phyloP scores from a whole-genome alignment of 2,888 invertebrate genomes.

The Hofmannophila pseudospretella region DNA sequence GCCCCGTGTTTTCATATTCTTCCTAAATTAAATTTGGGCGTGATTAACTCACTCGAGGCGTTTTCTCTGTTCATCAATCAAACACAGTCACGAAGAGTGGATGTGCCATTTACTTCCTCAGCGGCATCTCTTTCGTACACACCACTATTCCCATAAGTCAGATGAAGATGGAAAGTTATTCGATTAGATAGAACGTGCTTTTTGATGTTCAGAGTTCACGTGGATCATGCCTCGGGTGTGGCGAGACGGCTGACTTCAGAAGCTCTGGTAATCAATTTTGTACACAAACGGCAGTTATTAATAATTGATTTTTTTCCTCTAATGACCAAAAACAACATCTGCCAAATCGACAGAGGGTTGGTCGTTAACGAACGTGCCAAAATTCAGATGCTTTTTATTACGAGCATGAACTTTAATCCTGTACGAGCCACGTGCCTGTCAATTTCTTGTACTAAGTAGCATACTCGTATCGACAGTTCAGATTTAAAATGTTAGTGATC shows the following conservation, averaged over 20 bases:
- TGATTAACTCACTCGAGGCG: slow-evolving; percentile 73
- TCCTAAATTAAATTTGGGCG: slow-evolving; percentile 75
- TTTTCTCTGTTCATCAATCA: slow-evolving; percentile 77
- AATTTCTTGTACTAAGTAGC: background rate
- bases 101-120: slow-evolving; percentile 60
- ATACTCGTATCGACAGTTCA: no score
- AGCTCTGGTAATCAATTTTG: slow-evolving; percentile 72
- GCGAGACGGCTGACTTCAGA: slow-evolving; percentile 63
- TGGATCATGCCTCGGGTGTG: slow-evolving; percentile 48
- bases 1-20: slow-evolving; percentile 53
- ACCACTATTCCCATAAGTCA: slow-evolving; percentile 15
- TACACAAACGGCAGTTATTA: slow-evolving; percentile 71
- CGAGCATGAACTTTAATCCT: slow-evolving; percentile 9
- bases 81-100: slow-evolving; percentile 49
- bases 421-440: background rate
- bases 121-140: slow-evolving; percentile 38
- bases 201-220: slow-evolving; percentile 66
- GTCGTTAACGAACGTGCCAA: slow-evolving; percentile 69
- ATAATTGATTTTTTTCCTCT: slow-evolving; percentile 69
- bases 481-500: no score
- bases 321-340: slow-evolving; percentile 73
- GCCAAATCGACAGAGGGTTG: slow-evolving; percentile 53
- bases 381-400: slow-evolving; percentile 27
- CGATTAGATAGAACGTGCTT: slow-evolving; percentile 60
- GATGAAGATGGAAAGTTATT: slow-evolving; percentile 35